Evolutionary conservation across 92 coral and sea anemone genomes (phyloP), one percentile per base, ranked within the genome.

Genomic region (Epizoanthus stellaris): DNA sequence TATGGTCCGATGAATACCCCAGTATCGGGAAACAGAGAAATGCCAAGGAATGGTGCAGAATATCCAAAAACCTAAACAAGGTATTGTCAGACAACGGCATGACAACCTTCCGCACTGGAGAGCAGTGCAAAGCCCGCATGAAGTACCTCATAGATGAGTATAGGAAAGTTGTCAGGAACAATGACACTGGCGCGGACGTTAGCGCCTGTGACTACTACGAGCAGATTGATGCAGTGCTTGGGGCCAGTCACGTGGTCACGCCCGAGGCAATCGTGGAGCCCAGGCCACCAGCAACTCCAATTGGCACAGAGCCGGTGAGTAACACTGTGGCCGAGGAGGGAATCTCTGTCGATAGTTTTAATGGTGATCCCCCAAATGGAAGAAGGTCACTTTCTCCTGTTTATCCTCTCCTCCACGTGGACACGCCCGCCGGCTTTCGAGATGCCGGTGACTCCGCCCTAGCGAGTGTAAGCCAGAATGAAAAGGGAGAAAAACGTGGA

Each of bases 81-180:
- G 79, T 84, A 45, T 85, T 89, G 3, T 72, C 91, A 23, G 88
- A 89, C 49, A 84, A 87, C 61, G 91, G 89, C 13, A 84, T 89
- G 53, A 85, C 80, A 64, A 89, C 91, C 0, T 89, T 89, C 21
- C 91, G 91, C 21, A 77, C 89, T 40, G 91, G 85, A 8, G 84
- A 85, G 42, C 91, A 89, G 70, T 89, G 91, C n/a, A 89, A 89
- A 64, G 89, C 80, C 2, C 91, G 91, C 40, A 89, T 89, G 89
- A 89, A 89, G 62, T 84, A 87, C 39, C 71, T 89, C 2, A 80
- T 89, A 20, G 86, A 84, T 47, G 91, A 89, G 70, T 89, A 89
- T 75, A 85, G 71, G 16, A 89, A 82, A 30, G 73, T 84, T 4
- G 85, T 63, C 64, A 89, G 65, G 67, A 76, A 84, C 66, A 79